Percentiles rank a stretch among this genome's conserved stretches.
Evolutionary conservation across 35 echinoderm and acorn worm species (phyloP).

Genomic region (Strongylocentrotus purpuratus): DNA sequence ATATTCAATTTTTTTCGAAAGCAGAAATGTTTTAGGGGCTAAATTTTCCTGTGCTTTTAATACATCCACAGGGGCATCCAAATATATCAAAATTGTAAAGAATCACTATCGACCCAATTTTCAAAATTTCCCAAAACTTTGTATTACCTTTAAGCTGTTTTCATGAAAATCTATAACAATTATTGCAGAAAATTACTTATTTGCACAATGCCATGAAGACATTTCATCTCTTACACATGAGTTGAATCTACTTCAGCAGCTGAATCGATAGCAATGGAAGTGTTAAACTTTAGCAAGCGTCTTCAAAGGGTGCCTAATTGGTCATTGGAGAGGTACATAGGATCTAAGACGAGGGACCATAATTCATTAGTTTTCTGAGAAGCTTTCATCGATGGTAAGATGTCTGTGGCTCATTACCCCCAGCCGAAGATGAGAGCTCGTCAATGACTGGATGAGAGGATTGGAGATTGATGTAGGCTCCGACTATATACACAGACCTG

Average conservation of each 20-base stretch:
- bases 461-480: background rate
- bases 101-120: too few relatives aligned
- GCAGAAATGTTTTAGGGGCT: too few relatives aligned
- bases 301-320: conserved; percentile 8
- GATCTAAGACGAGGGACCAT: background rate
- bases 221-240: too few relatives aligned
- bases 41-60: too few relatives aligned
- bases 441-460: background rate
- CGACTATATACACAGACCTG: background rate
- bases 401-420: background rate
- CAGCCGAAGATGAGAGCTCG: background rate
- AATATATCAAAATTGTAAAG: too few relatives aligned
- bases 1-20: too few relatives aligned
- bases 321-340: background rate
- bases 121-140: too few relatives aligned
- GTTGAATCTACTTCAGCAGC: background rate
- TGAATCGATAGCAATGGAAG: background rate
- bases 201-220: too few relatives aligned
- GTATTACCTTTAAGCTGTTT: too few relatives aligned
- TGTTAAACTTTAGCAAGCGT: background rate
- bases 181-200: too few relatives aligned
- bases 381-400: background rate
- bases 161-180: too few relatives aligned
- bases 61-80: too few relatives aligned
- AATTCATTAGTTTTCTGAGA: background rate